Percentiles rank a stretch among this genome's conserved stretches.
Evolutionary conservation across 2,113 vertebrate genomes (phyloP).

Genomic region (Donacobius atricapilla): DNA sequence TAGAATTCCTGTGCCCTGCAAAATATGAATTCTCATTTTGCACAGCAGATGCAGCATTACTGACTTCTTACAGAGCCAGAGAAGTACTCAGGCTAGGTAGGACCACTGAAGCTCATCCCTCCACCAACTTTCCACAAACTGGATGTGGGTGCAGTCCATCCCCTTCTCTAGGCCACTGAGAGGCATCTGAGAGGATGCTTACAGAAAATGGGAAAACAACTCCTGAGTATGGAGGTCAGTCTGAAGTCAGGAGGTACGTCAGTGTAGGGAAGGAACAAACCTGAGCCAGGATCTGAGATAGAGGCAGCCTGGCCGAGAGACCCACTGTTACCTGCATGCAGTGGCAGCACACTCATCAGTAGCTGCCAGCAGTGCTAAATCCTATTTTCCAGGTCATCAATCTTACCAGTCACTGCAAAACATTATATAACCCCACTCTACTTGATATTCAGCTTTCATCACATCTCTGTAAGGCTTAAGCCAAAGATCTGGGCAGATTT

Average conservation of each 20-base stretch:
- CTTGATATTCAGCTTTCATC: slow-evolving; percentile 23
- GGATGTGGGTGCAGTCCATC: neutral
- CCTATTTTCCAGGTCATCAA: slow-evolving; percentile 64
- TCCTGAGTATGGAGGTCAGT: neutral
- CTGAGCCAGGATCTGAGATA: neutral
- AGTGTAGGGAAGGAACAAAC: neutral
- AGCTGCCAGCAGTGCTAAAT: slow-evolving; percentile 1
- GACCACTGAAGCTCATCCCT: neutral
- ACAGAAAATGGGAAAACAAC: neutral
- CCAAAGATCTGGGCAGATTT: slow-evolving; percentile 13
- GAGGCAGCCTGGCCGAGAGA: neutral
- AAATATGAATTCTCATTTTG: neutral
- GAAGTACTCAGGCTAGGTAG: neutral
- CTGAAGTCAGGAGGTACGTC: neutral
- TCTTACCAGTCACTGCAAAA: slow-evolving; percentile 39
- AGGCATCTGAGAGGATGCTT: neutral
- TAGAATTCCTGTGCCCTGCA: neutral
- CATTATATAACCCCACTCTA: slow-evolving; percentile 21
- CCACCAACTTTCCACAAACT: neutral
- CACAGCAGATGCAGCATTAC: neutral
- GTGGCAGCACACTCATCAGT: neutral
- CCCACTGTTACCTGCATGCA: neutral
- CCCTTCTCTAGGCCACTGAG: neutral
- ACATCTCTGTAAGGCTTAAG: neutral
- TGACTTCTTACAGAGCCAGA: neutral